Conservation (phyloP, 2,888 invertebrate genomes). For the Spilosoma lubricipeda region DNA sequence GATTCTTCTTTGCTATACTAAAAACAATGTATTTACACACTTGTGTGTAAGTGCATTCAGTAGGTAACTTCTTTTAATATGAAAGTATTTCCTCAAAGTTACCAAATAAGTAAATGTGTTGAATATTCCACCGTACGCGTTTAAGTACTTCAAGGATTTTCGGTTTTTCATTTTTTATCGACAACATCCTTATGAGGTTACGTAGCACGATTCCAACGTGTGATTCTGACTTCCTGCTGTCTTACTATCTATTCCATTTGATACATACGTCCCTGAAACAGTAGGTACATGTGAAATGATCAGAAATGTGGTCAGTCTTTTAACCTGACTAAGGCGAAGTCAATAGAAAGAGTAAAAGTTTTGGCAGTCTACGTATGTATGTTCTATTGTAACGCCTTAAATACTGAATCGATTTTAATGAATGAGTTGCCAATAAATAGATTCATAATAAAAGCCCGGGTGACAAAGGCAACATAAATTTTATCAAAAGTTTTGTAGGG, state of each 20-base stretch:
- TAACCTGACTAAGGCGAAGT: too few species aligned
- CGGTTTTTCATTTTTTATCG: background rate
- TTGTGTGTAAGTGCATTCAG: background rate
- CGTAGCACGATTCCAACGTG: background rate
- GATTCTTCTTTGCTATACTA: background rate
- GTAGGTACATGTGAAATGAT: too few species aligned
- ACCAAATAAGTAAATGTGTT: background rate
- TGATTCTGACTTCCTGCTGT: background rate
- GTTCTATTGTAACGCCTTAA: too few species aligned
- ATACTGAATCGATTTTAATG: too few species aligned
- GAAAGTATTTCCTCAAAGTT: slow-evolving; percentile 1
- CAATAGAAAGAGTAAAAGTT: too few species aligned
- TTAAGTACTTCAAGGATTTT: background rate
- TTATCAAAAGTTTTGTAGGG: too few species aligned
- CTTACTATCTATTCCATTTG: background rate
- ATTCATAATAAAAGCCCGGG: too few species aligned
- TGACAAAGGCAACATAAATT: too few species aligned
- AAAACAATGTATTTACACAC: background rate
- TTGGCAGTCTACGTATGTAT: too few species aligned
- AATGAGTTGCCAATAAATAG: too few species aligned
- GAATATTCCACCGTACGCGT: background rate
- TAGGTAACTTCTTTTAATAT: background rate
- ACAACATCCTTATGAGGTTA: background rate
- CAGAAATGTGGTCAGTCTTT: too few species aligned
- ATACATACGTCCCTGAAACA: background rate